Base-by-base conservation (phyloP, 2,113 vertebrate species). In the Ceuthmochares aereus region DNA sequence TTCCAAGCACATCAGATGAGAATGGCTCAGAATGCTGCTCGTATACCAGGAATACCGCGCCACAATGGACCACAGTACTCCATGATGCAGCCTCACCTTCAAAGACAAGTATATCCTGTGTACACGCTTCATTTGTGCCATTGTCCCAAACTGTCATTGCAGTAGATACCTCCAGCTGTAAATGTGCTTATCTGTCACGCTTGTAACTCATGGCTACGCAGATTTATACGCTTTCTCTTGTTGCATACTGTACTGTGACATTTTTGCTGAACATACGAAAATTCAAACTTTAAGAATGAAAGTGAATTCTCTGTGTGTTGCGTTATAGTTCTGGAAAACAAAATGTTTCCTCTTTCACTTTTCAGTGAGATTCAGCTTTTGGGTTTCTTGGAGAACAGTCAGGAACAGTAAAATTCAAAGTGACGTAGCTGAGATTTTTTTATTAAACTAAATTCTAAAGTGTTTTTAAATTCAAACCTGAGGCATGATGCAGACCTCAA, bases 81-180 rank as follows among this genome's bases (percentile, higher is more conserved):
- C 89, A 99, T 99, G 99, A 99, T 99, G 98, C 99, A 99, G 97
- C 98, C 99, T 58, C 99, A 99, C 96, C 98, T 99, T 94, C 99
- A 99, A 98, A 99, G 99, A 99, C 99, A 99, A 99, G 99, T 99
- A 97, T 97, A 98, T 94, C 93, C 97, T 96, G 95, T 96, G 96
- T 96, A 95, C 96, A 96, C 63, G 78, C 92, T 97, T 97, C 95
- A 95, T 96, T 94, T 94, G 96, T 95, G 93, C 97, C 95, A 89
- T 83, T 85, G 90, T 93, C 86, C 84, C 92, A 92, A 58, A 43
- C 84, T 89, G 92, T 85, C 92, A 93, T 97, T 73, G 67, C 88
- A 88, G 22, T 92, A 96, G 78, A 88, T 88, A 7, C 85, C 67
- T 80, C 59, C 75, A 74, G 92, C 88, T 94, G 89, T 95, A 86